Conservation (phyloP, 2,113 vertebrate species). For the Alethe diademata region DNA sequence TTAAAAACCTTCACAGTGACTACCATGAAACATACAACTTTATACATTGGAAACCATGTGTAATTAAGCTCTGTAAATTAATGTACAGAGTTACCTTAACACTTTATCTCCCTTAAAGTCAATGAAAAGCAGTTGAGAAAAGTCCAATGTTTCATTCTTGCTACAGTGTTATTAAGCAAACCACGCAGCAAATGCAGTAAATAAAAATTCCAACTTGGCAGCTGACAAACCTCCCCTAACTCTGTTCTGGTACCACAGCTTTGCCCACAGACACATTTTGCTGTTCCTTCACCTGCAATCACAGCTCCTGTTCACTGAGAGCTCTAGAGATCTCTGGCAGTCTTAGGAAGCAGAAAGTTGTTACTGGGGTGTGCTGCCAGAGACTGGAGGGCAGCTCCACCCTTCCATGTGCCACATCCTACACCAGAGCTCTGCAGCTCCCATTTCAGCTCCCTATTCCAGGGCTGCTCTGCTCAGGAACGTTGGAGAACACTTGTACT, state of each 20-base stretch:
- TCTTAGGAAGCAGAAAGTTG: neutral
- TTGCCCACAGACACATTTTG: fast-evolving
- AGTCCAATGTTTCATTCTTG: neutral
- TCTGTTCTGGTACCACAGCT: neutral
- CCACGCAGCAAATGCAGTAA: neutral
- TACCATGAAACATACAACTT: neutral
- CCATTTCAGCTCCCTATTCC: no score
- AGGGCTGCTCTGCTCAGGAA: neutral
- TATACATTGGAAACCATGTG: neutral
- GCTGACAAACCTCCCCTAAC: neutral
- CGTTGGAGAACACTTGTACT: fast-evolving
- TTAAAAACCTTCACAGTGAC: neutral
- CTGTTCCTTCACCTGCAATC: neutral
- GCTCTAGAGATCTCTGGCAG: neutral
- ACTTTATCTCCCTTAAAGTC: neutral
- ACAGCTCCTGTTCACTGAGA: neutral
- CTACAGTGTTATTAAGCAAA: neutral
- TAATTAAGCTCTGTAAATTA: neutral
- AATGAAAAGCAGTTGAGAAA: neutral
- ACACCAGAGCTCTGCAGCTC: neutral
- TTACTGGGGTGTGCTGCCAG: neutral
- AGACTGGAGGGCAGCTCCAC: neutral
- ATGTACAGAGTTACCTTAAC: neutral
- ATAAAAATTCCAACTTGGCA: neutral
- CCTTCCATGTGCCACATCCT: fast-evolving